Evolutionary conservation across 2,888 invertebrate species (phyloP).

Genomic region (Agelastica alni): DNA sequence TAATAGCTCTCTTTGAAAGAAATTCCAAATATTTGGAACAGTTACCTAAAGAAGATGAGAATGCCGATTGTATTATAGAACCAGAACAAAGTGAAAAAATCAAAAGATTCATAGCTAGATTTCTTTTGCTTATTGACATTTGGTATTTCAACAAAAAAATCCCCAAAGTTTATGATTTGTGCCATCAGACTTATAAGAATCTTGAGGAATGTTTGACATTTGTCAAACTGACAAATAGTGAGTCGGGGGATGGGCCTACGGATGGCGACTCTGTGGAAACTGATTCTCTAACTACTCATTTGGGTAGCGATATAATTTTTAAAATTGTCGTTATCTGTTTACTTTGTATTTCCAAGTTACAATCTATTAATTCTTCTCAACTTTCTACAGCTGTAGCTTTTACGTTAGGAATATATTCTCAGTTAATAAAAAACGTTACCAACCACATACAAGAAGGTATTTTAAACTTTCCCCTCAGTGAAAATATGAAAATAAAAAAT

Average conservation of each 20-base stretch:
- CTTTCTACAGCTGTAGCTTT: conserved; percentile 84
- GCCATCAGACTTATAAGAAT: conserved; percentile 72
- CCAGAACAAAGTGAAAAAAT: conserved; percentile 56
- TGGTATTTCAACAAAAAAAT: conserved; percentile 69
- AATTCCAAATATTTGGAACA: conserved; percentile 67
- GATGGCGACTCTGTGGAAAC: conserved; percentile 60
- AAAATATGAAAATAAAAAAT: conserved; percentile 41
- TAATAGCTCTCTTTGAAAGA: conserved; percentile 73
- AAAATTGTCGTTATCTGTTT: conserved; percentile 82
- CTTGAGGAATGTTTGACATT: conserved; percentile 73
- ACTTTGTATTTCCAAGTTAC: conserved; percentile 77
- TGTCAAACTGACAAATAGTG: conserved; percentile 54
- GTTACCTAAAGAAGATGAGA: conserved; percentile 51
- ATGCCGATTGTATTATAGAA: conserved; percentile 55
- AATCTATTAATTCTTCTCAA: conserved; percentile 74
- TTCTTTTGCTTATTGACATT: conserved; percentile 65
- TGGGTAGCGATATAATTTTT: conserved; percentile 73
- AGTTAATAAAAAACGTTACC: conserved; percentile 62
- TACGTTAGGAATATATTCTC: conserved; percentile 79
- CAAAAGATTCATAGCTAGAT: conserved; percentile 59
- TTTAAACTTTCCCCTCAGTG: conserved; percentile 54
- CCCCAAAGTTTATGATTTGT: conserved; percentile 67
- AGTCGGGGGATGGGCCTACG: conserved; percentile 61
- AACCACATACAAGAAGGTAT: conserved; percentile 55
- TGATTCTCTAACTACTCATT: conserved; percentile 59